phyloP scores from a whole-genome alignment of 2,113 vertebrate species.

The Hylia prasina region DNA sequence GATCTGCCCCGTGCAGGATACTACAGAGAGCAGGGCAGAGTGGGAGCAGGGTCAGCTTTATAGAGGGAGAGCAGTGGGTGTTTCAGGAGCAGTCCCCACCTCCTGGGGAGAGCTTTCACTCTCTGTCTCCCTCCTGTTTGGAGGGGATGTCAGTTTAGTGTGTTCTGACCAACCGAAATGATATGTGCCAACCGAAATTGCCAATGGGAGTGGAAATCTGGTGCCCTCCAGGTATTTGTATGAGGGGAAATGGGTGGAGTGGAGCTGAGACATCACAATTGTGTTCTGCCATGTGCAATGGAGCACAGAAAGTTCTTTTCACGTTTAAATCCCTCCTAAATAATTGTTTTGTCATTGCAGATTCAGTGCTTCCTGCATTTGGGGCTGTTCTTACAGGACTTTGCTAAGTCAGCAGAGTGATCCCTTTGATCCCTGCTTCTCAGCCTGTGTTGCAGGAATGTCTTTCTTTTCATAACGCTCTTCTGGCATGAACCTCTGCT shows the following conservation, averaged over 20 bases:
- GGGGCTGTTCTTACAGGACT: background rate
- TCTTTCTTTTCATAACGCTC: background rate
- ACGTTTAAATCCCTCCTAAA: background rate
- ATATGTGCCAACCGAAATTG: slow-evolving; percentile 29
- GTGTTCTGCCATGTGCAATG: slow-evolving; percentile 8
- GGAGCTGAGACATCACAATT: background rate
- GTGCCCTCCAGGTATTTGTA: slow-evolving; percentile 37
- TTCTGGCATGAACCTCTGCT: background rate
- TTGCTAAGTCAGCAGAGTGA: background rate
- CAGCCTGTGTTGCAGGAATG: background rate
- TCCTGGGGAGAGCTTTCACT: background rate
- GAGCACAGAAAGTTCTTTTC: background rate
- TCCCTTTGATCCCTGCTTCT: background rate
- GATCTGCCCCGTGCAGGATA: background rate
- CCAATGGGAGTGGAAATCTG: slow-evolving; percentile 54
- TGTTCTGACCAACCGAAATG: background rate
- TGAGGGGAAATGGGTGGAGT: slow-evolving; percentile 57
- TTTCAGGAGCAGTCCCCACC: slow-evolving; percentile 26
- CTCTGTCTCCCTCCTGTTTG: background rate
- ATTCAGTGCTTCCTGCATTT: background rate
- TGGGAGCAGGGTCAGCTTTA: background rate
- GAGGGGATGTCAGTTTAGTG: background rate
- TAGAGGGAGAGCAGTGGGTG: slow-evolving; percentile 49
- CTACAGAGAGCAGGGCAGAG: background rate
- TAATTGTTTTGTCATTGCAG: slow-evolving; percentile 6